Evolutionary conservation across 2,113 vertebrate genomes (phyloP), one percentile per base, ranked within the genome.

Genomic region (Odobenus rosmarus): DNA sequence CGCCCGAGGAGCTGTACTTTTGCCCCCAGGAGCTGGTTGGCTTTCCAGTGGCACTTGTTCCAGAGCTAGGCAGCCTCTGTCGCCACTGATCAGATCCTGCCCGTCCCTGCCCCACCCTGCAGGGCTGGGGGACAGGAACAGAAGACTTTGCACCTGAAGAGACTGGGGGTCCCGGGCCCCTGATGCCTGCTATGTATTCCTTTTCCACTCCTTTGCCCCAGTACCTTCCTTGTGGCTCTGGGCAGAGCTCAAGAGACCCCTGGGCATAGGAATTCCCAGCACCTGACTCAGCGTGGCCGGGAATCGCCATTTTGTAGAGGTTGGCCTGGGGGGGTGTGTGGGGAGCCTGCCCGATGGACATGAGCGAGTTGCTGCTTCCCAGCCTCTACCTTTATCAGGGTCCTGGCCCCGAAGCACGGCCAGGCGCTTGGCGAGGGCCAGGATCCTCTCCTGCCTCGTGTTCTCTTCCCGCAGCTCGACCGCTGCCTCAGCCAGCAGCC

Each of bases 401-500:
- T 99, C 99, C 94, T 99, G 98, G 59, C 99, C 99, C 98, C 98
- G 99, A 69, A 99, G 98, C 2, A 95, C 96, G 1, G 99, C 99
- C 97, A 99, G 97, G 91, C 99, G 99, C 98, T 99, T 99, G 77
- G 99, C 99, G 85, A 99, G 98, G 79, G 99, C 98, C 46, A 99
- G 98, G 95, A 99, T 98, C 95, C 99, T 99, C 95, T 99, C 99
- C 95, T 99, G 99, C 81, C 98, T 98, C 1, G 98, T 99, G 86
- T 98, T 99, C 74, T 99, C 99, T 71, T 99, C 99, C 86, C 69
- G 98, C 84, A 99, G 98, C 91, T 99, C 99, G 64, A 98, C 90
- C 49, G 99, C 99, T 53, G 99, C 99, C 98, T 99, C 99, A 28
- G 99, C 98, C 67, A 99, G 97, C 93, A 99, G 97, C 61, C 97